Base-by-base conservation (phyloP, 1,140 invertebrate genomes). In the Cepaea nemoralis region DNA sequence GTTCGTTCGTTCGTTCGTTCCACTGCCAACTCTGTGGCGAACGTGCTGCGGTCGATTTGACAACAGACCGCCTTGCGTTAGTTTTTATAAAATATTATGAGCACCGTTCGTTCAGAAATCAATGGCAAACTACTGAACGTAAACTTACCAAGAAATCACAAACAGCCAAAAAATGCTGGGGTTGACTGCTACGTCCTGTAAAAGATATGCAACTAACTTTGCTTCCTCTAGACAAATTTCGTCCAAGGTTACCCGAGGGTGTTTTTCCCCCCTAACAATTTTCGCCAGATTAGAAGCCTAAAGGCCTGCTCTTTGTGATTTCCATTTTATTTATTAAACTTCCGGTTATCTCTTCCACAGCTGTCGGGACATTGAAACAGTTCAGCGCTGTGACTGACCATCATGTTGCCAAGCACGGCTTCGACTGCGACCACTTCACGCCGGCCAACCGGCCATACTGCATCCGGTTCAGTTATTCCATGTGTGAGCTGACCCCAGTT, bases 341-440 rank as follows among this genome's bases (percentile, higher is more conserved):
- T 67, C 63, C n/a, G n/a, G 10, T 42, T 78, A 31, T 55, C 6
- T 66, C 35, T 73, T 50, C 50, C 85, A 6, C 86, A 90, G 88
- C 88, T 76, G 85, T 87, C n/a, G 88, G 88, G 37, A 87, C 87
- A 81, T 80, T 90, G 42, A 87, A 87, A 69, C 79, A 86, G 80
- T 90, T 88, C 76, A 86, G 83, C 39, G 48, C 73, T 24, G 78
- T 82, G 27, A 71, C 79, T 1, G 84, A 87, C 35, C 88, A 88
- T 75, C 87, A 88, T 71, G 84, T 85, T 27, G 86, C 88, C 33
- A 81, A 85, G 39, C 86, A 89, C 83, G 88, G 88, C 22, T 89
- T 86, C 75, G 86, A 89, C 75, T 85, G 86, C 55, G 73, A 86
- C 82, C 59, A 88, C 37, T 89, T 90, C 77, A 86, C 88, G 10